Conservation (phyloP, 2,888 invertebrate genomes). For the Hesperia comma region DNA sequence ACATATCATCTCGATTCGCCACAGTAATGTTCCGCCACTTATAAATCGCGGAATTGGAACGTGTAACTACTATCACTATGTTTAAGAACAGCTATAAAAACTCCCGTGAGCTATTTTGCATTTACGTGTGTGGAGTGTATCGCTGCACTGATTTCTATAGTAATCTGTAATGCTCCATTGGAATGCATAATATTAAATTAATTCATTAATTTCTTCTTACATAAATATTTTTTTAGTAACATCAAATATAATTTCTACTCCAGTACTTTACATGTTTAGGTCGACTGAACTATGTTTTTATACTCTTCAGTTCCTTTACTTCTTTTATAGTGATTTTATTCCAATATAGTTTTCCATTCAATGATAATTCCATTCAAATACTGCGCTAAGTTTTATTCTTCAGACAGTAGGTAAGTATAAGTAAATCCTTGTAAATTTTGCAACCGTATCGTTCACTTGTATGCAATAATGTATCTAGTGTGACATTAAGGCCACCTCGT, state of each 20-base stretch:
- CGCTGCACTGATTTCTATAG: constrained; percentile 6
- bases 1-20: constrained; percentile 39
- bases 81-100: constrained; percentile 33
- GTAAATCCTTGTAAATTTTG: constrained; percentile 35
- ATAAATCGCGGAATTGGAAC: constrained; percentile 43
- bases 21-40: constrained; percentile 42
- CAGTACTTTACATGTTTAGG: too few species aligned
- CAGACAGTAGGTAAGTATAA: background rate
- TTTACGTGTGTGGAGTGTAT: constrained; percentile 1
- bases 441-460: constrained; percentile 30
- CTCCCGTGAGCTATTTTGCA: constrained; percentile 21
- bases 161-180: constrained; percentile 9
- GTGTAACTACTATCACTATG: constrained; percentile 37
- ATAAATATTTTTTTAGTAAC: too few species aligned
- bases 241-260: too few species aligned
- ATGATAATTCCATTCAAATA: too few species aligned
- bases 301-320: too few species aligned
- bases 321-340: too few species aligned
- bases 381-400: too few species aligned
- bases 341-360: too few species aligned
- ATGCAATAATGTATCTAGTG: constrained; percentile 30
- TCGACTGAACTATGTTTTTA: too few species aligned
- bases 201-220: too few species aligned
- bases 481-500: constrained; percentile 62
- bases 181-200: constrained; percentile 2